Percentiles rank a stretch among this genome's conserved stretches.
Evolutionary conservation across 64 coral and sea anemone species (phyloP).

Genomic region (Acropora yongei): DNA sequence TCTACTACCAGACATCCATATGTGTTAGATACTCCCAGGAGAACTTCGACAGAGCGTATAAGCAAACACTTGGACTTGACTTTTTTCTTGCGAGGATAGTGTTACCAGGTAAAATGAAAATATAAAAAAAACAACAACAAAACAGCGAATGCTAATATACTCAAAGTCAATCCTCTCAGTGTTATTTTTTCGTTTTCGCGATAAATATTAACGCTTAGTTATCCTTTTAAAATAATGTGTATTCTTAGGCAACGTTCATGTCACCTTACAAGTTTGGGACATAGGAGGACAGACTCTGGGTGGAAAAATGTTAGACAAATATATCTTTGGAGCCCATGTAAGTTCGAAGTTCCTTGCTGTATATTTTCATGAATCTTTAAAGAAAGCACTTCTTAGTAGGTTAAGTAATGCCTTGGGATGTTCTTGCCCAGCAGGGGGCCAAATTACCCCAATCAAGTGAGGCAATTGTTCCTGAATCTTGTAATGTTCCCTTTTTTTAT

Average conservation of each 20-base stretch:
- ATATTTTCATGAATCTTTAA: not conserved
- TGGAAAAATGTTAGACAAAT: conserved; percentile 98
- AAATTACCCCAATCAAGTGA: too few relatives aligned
- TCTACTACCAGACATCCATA: conserved; percentile 88
- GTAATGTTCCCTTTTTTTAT: too few relatives aligned
- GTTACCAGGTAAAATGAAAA: conserved; percentile 64
- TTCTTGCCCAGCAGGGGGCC: not conserved
- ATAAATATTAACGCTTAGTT: not conserved
- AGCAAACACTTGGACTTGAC: conserved; percentile 94
- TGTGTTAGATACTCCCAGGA: conserved; percentile 91
- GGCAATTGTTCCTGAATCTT: too few relatives aligned
- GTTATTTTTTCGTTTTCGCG: not conserved
- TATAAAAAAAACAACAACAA: not conserved
- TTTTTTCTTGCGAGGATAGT: conserved; percentile 94
- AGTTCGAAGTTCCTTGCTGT: not conserved
- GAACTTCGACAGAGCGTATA: conserved; percentile 96
- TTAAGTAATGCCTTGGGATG: not conserved
- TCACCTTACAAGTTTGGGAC: conserved; percentile 97
- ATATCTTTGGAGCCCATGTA: conserved; percentile 97
- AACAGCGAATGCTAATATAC: not conserved
- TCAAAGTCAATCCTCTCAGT: not conserved
- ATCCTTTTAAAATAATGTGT: not conserved
- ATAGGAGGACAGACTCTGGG: conserved; percentile 98
- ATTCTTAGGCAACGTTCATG: conserved; percentile 81
- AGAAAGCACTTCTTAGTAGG: not conserved